phyloP scores from a whole-genome alignment of 2,113 vertebrate species.

The Otus sunia region DNA sequence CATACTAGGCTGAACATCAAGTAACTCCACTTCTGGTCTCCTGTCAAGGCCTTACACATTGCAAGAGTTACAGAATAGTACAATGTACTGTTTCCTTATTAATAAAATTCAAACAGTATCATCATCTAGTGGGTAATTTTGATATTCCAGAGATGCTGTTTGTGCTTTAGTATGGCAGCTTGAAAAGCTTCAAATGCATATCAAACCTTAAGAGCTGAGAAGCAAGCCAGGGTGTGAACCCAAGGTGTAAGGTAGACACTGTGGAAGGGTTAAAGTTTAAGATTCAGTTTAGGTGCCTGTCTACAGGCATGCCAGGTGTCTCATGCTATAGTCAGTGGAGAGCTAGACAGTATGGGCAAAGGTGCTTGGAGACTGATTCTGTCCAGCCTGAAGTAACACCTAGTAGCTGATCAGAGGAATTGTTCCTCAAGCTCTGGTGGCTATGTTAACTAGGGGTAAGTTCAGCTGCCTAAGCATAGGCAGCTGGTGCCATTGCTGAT shows the following conservation, averaged over 20 bases:
- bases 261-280: background rate
- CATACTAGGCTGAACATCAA: background rate
- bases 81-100: background rate
- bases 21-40: background rate
- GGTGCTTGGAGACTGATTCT: background rate
- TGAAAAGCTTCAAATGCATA: background rate
- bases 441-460: background rate
- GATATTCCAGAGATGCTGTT: background rate
- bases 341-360: background rate
- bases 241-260: background rate
- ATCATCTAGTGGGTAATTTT: background rate
- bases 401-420: background rate
- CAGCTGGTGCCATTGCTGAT: background rate
- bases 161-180: background rate
- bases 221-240: background rate
- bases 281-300: background rate
- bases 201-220: background rate
- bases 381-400: background rate
- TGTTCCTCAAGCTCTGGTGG: background rate
- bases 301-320: background rate
- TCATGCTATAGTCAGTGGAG: background rate
- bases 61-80: background rate
- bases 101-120: background rate
- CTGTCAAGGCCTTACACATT: background rate
- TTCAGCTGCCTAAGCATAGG: background rate